Evolutionary conservation across 2,113 vertebrate genomes (phyloP).

Genomic region (Proteles cristata): DNA sequence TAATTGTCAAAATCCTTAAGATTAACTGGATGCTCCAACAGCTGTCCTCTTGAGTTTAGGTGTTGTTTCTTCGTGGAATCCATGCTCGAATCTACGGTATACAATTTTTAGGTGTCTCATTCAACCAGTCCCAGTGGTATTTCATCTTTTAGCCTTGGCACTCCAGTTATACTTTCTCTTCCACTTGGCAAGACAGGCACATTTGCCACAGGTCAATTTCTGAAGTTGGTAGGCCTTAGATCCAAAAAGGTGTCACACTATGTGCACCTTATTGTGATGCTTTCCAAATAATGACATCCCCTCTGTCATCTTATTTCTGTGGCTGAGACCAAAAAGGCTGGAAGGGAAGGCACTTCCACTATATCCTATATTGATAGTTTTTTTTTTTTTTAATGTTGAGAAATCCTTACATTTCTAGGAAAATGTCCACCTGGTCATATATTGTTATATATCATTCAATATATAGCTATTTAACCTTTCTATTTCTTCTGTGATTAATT

Average conservation of each 20-base stretch:
- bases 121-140: not conserved
- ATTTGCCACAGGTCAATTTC: not conserved
- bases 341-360: not conserved
- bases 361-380: not conserved
- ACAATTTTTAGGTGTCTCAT: not conserved
- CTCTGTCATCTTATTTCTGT: not conserved
- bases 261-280: not conserved
- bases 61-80: not conserved
- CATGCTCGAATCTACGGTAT: not conserved
- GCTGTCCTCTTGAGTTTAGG: not conserved
- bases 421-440: not conserved
- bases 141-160: not conserved
- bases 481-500: not conserved
- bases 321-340: not conserved
- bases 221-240: not conserved
- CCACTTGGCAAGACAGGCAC: not conserved
- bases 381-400: not conserved
- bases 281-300: not conserved
- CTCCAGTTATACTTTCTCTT: not conserved
- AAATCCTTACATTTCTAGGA: not conserved
- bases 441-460: not conserved
- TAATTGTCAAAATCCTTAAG: not conserved
- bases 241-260: not conserved
- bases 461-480: not conserved
- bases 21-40: not conserved